Evolutionary conservation across 2,888 invertebrate species (phyloP).

Genomic region (Pseudanteris insignis): DNA sequence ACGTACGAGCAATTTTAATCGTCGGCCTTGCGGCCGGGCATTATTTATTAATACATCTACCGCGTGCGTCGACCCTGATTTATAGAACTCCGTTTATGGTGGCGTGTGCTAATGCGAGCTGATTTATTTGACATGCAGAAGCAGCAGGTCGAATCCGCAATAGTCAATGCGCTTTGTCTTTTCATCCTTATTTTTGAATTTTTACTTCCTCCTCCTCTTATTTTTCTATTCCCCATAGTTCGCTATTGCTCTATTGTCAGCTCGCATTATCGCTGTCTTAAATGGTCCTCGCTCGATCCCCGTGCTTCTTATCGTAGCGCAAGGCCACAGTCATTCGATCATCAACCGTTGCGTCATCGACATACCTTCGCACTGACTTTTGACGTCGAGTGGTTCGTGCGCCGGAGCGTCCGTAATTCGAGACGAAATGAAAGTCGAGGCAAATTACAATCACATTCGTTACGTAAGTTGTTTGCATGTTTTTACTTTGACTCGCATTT

Average conservation of each 20-base stretch:
- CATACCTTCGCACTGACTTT: slow-evolving; percentile 1
- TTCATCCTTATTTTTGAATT: slow-evolving; percentile 21
- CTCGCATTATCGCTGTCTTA: slow-evolving; percentile 17
- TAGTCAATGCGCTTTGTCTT: slow-evolving; percentile 44
- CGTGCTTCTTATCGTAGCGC: too few species aligned
- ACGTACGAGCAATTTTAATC: slow-evolving; percentile 51
- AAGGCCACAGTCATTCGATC: not conserved
- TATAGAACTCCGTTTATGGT: slow-evolving; percentile 46
- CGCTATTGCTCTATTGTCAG: slow-evolving; percentile 30
- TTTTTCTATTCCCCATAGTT: too few species aligned
- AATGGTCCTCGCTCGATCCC: not conserved
- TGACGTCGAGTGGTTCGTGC: not conserved
- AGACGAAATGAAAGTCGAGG: slow-evolving; percentile 22
- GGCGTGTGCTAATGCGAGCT: slow-evolving; percentile 46
- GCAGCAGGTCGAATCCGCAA: slow-evolving; percentile 45
- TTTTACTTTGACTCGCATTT: not conserved
- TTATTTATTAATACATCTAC: slow-evolving; percentile 56
- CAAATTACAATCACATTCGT: slow-evolving; percentile 10
- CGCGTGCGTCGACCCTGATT: slow-evolving; percentile 48
- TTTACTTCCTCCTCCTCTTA: too few species aligned
- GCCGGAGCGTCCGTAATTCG: not conserved
- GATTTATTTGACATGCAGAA: slow-evolving; percentile 48
- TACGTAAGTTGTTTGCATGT: not conserved
- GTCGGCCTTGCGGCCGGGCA: slow-evolving; percentile 49
- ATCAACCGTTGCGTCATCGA: slow-evolving; percentile 8